Base-by-base conservation (phyloP, 2,113 vertebrate genomes). In the Brachionichthys hirsutus region DNA sequence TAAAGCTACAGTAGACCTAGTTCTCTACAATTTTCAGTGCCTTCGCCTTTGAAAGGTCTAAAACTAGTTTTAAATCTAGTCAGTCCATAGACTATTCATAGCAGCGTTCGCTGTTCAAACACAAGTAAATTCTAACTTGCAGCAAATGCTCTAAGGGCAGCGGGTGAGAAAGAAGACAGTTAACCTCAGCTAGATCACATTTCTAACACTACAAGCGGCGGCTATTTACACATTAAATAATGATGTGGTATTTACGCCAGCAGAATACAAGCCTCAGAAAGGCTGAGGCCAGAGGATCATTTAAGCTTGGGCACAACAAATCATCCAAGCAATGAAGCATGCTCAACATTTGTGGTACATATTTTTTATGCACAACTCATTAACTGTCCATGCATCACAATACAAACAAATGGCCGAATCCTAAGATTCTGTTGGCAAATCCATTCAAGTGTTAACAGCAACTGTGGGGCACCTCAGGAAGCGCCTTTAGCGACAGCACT, bases 211-310 rank as follows among this genome's bases (percentile, higher is more conserved):
- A 24, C 36, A 66, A 72, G 69, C 19, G 19, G 19, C 24, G 24
- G 13, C 24, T 83, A 81, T 86, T 77, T 83, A 86, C 80, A 83
- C 22, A 60, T 72, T 59, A 67, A 54, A 67, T 65, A 45, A 67
- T 41, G 42, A 60, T 45, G 34, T 59, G 60, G 60, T 38, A 49
- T 67, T 65, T 52, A 68, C 14, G 30, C 52, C 3, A n/a, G 48
- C 43, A 62, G 54, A 75, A 50, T 15, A 48, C 38, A 30, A 51
- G 15, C 6, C 38, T 67, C 53, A 53, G 48, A 9, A 47, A 36
- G 19, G n/a, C 12, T 1, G 34, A 63, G 12, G 24, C 50, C 59
- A 70, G 58, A 38, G 34, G 19, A 53, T 54, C 46, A 61, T 11
- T 51, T 75, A 45, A 47, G 22, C 30, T 16, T 76, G 38, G 18